phyloP scores from a whole-genome alignment of 2,797 vertebrate species.

The Mycteria americana region DNA sequence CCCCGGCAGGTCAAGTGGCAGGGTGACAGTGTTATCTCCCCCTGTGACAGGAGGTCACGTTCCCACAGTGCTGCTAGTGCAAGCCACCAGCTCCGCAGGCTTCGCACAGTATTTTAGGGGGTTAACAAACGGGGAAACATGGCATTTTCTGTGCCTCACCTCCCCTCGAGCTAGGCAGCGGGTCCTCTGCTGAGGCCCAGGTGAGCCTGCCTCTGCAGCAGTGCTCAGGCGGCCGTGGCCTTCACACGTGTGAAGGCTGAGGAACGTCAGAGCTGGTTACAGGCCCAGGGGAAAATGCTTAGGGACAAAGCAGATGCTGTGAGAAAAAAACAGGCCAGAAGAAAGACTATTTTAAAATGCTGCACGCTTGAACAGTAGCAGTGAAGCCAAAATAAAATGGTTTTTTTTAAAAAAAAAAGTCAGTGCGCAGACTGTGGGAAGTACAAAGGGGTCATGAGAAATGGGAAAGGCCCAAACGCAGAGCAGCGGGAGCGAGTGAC shows the following conservation, averaged over 20 bases:
- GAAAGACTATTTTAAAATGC: constrained; percentile 49
- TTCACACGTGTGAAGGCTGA: constrained; percentile 10
- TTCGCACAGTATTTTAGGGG: not conserved
- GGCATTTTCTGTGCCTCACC: not conserved
- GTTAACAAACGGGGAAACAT: not conserved
- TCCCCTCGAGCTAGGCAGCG: not conserved
- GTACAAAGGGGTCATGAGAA: constrained; percentile 68
- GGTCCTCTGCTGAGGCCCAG: not conserved
- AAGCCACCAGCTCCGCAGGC: not conserved
- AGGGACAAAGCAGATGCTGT: constrained; percentile 56
- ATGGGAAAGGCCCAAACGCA: not conserved
- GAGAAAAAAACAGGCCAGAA: constrained; percentile 17
- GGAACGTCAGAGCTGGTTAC: constrained; percentile 8
- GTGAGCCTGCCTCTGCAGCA: not conserved
- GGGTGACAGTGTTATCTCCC: constrained; percentile 37
- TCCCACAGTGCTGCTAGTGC: constrained; percentile 33
- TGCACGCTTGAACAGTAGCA: constrained; percentile 32
- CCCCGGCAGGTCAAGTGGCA: constrained; percentile 1
- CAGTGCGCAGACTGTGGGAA: constrained; percentile 59
- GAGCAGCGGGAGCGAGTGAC: not conserved
- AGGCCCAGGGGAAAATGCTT: constrained; percentile 16
- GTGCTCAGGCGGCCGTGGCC: not conserved
- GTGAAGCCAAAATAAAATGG: constrained; percentile 52
- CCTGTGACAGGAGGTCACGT: not conserved
- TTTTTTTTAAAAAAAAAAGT: not conserved